phyloP scores from a whole-genome alignment of 1,140 invertebrate species.

The Drosophila malerkotliana region DNA sequence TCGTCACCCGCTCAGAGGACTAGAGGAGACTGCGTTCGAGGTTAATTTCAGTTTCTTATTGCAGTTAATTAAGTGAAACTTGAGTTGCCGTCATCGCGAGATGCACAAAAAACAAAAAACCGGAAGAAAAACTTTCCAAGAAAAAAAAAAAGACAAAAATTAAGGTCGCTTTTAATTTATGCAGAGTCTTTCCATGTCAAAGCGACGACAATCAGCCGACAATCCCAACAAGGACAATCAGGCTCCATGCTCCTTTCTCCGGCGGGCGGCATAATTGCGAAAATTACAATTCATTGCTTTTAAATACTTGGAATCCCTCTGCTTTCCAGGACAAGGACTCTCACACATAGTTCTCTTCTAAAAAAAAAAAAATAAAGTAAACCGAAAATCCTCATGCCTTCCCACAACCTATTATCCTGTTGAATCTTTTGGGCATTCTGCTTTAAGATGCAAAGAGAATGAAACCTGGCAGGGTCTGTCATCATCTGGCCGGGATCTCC shows the following conservation, averaged over 20 bases:
- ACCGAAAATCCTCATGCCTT: neutral
- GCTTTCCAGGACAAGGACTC: neutral
- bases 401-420: neutral
- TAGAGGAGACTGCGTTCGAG: constrained; percentile 22
- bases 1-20: constrained; percentile 23
- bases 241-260: neutral
- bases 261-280: neutral
- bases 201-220: constrained; percentile 59
- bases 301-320: neutral
- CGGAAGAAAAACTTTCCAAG: no score
- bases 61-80: constrained; percentile 80
- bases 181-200: constrained; percentile 53
- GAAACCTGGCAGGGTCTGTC: constrained; percentile 7
- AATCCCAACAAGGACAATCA: constrained; percentile 41
- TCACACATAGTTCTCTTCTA: neutral
- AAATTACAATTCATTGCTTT: constrained; percentile 1
- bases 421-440: neutral
- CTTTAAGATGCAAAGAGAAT: constrained; percentile 15
- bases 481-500: constrained; percentile 15
- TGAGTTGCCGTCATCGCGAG: constrained; percentile 41
- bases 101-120: neutral
- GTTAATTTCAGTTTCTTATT: constrained; percentile 79
- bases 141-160: constrained; percentile 4
- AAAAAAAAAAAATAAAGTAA: neutral
- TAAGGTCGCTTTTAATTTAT: constrained; percentile 63